A percentile compares a stretch with the other conserved stretches of the same genome.
phyloP scores from a whole-genome alignment of 2,797 vertebrate genomes.

The Parauchenoglanis ngamensis region DNA sequence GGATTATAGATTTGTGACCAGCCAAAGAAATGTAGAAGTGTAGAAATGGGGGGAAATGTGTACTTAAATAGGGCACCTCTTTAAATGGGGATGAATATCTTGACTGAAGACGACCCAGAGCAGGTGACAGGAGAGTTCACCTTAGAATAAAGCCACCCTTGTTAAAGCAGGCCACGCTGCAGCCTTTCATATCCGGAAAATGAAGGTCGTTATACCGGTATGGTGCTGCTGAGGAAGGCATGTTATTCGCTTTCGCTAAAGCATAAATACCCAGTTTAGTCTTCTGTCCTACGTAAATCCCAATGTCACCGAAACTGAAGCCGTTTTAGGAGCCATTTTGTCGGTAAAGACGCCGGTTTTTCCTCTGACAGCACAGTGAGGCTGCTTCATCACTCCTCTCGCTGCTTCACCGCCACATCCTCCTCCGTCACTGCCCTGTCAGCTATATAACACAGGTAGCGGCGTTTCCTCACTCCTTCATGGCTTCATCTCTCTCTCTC shows the following conservation, averaged over 20 bases:
- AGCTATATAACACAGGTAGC: constrained; percentile 52
- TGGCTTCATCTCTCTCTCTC: background rate
- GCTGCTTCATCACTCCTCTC: background rate
- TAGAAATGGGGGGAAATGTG: background rate
- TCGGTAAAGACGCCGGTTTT: background rate
- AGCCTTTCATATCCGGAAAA: constrained; percentile 13
- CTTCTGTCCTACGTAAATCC: background rate
- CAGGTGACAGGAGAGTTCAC: background rate
- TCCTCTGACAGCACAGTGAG: background rate
- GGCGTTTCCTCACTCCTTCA: constrained; percentile 28
- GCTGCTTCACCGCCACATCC: constrained; percentile 59
- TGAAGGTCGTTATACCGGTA: background rate
- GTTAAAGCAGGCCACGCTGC: constrained; percentile 7
- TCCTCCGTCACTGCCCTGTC: constrained; percentile 48
- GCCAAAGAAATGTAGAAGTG: background rate
- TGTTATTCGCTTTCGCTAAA: background rate
- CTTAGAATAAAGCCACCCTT: constrained; percentile 8
- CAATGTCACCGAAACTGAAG: background rate
- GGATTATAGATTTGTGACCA: background rate
- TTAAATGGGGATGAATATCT: background rate
- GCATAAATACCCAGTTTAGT: background rate
- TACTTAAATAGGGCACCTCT: background rate
- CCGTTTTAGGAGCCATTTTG: constrained; percentile 33
- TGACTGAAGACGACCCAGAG: background rate
- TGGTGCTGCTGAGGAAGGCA: background rate